These are phyloP conservation scores for Drosophila prolongata DNA, from an alignment of 2,888 invertebrate genomes.

Conservation along the genomic window DNA sequence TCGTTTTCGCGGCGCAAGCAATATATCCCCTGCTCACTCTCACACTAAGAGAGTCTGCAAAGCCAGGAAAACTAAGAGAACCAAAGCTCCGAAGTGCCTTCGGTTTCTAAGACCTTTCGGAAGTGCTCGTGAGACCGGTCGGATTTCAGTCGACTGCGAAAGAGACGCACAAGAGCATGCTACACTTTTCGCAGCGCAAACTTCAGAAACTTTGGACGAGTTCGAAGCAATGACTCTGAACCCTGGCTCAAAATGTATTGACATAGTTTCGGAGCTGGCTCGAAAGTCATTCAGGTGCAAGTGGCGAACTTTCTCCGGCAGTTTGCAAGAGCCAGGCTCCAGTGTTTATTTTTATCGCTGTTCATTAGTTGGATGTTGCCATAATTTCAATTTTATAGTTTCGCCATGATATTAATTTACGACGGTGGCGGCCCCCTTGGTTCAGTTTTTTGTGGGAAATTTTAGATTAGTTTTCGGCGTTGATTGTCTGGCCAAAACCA, in stretches of 20 bases:
- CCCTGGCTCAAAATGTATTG: slow-evolving; percentile 59
- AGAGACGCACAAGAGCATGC: slow-evolving; percentile 34
- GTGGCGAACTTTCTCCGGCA: slow-evolving; percentile 60
- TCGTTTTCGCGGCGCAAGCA: slow-evolving; percentile 71
- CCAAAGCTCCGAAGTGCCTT: slow-evolving; percentile 63
- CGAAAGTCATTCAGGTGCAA: slow-evolving; percentile 68
- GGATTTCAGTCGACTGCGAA: slow-evolving; percentile 14
- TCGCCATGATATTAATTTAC: slow-evolving; percentile 49
- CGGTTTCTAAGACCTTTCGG: slow-evolving; percentile 15
- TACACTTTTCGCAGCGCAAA: slow-evolving; percentile 8
- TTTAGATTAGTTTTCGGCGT: slow-evolving; percentile 35
- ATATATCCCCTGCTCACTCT: slow-evolving; percentile 50
- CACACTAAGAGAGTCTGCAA: slow-evolving; percentile 63
- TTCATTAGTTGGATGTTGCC: slow-evolving; percentile 73
- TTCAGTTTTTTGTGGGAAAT: slow-evolving; percentile 34
- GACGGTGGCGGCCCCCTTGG: slow-evolving; percentile 10
- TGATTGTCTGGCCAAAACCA: slow-evolving; percentile 19
- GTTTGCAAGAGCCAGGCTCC: slow-evolving; percentile 14
- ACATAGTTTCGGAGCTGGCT: slow-evolving; percentile 57
- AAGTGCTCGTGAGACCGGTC: not conserved
- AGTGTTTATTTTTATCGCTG: slow-evolving; percentile 75
- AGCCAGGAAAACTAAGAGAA: slow-evolving; percentile 51
- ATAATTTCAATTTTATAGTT: slow-evolving; percentile 72
- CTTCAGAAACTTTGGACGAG: slow-evolving; percentile 31
- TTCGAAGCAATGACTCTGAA: slow-evolving; percentile 40